Evolutionary conservation across 2,113 vertebrate species (phyloP), one percentile per base, ranked within the genome.

Genomic region (Zapornia atra): DNA sequence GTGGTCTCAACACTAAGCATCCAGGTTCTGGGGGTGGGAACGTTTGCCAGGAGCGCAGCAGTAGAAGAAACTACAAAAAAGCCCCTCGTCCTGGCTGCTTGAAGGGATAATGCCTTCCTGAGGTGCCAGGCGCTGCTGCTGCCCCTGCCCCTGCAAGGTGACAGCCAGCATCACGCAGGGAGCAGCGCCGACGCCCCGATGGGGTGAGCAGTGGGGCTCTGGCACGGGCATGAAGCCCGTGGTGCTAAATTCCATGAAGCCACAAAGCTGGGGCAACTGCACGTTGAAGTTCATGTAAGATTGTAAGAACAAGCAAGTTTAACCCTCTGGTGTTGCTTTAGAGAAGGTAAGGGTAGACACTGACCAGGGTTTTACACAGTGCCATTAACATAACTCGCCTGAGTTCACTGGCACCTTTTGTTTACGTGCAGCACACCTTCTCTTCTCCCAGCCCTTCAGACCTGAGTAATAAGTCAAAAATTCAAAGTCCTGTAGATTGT

Each of bases 131-230:
- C 31, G 26, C 46, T 28, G 36, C 63, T 64, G 66, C 69, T 53
- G 72, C 26, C 51, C 50, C 69, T 28, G 57, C 56, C 15, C 25
- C 31, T 15, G 28, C 31, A 34, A 25, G 0, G 0, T 15, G 71
- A 31, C 63, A 44, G 46, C 0, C 5, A 44, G 59, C 48, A 40
- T 7, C 34, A 8, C 7, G 1, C 5, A 2, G 44, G 44, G 20
- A 48, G 54, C 70, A 34, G 51, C 0, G 0, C 31, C 11, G 19
- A 5, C 1, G 6, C 9, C 38, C 48, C 59, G 12, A 5, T 7
- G 2, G 13, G 36, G 29, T 1, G 2, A 42, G 46, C 40, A 18
- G 40, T 0, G 0, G 53, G 16, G 40, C 60, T 60, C 19, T 54
- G 78, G 22, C 0, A 2, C 17, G 10, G 38, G 31, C n/a, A 18